A percentile compares a stretch with the other conserved stretches of the same genome.
These are phyloP conservation scores for Epinotia ramella DNA, from an alignment of 2,888 invertebrate genomes.

Conservation along the genomic window DNA sequence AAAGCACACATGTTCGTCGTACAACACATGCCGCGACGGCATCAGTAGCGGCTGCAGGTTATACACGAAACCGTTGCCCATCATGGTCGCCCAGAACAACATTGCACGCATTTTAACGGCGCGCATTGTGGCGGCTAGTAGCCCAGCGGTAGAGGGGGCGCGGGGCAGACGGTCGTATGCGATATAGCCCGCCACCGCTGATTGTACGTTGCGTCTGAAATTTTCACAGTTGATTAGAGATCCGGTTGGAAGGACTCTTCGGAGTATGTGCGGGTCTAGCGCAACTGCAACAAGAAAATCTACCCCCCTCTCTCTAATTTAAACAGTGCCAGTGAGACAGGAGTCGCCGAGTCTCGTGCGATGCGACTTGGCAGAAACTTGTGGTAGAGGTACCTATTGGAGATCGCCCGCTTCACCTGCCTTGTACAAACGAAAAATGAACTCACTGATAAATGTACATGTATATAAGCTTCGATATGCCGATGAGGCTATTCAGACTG, in stretches of 20 bases:
- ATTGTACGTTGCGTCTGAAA: slow-evolving; percentile 18
- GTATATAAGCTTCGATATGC: slow-evolving; percentile 58
- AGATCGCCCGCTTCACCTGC: too few species aligned
- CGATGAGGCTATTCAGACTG: slow-evolving; percentile 58
- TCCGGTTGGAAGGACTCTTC: background rate
- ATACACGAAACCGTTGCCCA: slow-evolving; percentile 46
- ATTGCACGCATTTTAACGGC: slow-evolving; percentile 49
- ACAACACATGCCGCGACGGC: slow-evolving; percentile 41
- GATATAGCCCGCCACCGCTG: slow-evolving; percentile 13
- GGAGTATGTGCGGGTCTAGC: too few species aligned
- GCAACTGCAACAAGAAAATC: too few species aligned
- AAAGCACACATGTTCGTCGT: slow-evolving; percentile 37
- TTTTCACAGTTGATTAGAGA: background rate
- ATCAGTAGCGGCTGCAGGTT: slow-evolving; percentile 44
- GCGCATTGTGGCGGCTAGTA: background rate
- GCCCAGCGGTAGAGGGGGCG: background rate
- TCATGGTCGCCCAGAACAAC: slow-evolving; percentile 48
- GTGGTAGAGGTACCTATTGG: too few species aligned
- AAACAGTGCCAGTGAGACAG: too few species aligned
- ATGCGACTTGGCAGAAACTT: too few species aligned
- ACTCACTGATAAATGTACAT: slow-evolving; percentile 60
- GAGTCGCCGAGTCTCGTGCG: too few species aligned
- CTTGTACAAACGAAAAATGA: too few species aligned
- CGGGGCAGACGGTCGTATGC: background rate
- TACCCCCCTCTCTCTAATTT: too few species aligned